These are phyloP conservation scores for Rhinolophus sinicus DNA, from an alignment of 2,113 vertebrate species.

Conservation along the genomic window DNA sequence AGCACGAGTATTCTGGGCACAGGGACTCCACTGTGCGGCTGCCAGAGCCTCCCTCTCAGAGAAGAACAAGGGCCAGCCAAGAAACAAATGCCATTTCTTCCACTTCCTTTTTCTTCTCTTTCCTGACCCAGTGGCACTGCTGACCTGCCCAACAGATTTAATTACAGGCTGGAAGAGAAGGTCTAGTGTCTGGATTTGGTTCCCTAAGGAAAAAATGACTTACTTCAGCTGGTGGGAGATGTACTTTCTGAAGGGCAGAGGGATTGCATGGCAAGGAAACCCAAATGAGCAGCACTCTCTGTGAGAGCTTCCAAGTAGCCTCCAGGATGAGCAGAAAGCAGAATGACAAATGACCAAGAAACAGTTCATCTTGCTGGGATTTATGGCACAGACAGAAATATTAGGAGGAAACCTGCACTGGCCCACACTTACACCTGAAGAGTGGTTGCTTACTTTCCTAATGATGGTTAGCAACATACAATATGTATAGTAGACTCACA, in stretches of 20 bases:
- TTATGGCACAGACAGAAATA: not conserved
- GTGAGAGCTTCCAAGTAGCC: not conserved
- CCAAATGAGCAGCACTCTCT: not conserved
- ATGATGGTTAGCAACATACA: not conserved
- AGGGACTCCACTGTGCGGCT: conserved; percentile 53
- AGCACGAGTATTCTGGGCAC: conserved; percentile 49
- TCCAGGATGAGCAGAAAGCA: conserved; percentile 42
- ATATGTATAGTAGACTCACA: not conserved
- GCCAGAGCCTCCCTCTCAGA: conserved; percentile 52
- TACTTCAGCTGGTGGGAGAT: not conserved
- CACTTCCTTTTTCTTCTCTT: conserved; percentile 51
- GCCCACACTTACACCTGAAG: not conserved
- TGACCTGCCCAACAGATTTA: conserved; percentile 61
- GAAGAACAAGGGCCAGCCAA: conserved; percentile 39
- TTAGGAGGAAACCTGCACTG: not conserved
- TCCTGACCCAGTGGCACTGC: conserved; percentile 68
- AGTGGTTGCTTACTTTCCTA: not conserved
- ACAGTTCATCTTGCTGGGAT: not conserved
- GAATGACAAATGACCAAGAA: conserved; percentile 3
- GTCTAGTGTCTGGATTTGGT: conserved; percentile 61
- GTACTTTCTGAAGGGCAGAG: conserved; percentile 34
- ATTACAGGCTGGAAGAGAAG: conserved; percentile 63
- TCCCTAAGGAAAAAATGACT: conserved; percentile 52
- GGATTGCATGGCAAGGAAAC: not conserved
- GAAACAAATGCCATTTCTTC: conserved; percentile 69